Evolutionary conservation across 2,113 vertebrate species (phyloP), one percentile per base, ranked within the genome.

Genomic region (Alexandromys fortis): DNA sequence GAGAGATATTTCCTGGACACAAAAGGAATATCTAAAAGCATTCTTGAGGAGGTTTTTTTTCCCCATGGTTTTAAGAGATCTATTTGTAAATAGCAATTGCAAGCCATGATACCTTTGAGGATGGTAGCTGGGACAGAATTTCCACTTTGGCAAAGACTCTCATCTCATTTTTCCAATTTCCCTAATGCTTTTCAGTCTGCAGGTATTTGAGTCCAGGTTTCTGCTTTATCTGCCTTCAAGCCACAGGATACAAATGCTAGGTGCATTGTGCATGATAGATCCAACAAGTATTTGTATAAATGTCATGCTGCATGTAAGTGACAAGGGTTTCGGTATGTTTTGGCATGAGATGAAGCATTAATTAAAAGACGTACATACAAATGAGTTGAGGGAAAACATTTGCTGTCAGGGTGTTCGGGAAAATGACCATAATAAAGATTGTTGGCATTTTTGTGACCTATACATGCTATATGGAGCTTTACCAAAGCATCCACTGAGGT

Each of bases 381-480:
- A 97, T 96, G 95, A 96, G 92, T 92, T 96, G 61, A 96, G 93
- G 93, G 81, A 94, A 97, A 98, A 97, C 47, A 97, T 92, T 97
- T 86, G 78, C 76, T 92, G 90, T 95, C 55, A 96, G 92, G 11
- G 93, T 47, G 82, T 90, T 95, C 93, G 78, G 88, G 17, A 91
- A 91, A 95, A 90, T 96, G 82, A 89, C 92, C 81, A 91, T 94
- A 96, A 96, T 95, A 93, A 96, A 93, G 94, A 93, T 81, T 90
- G 93, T 55, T 97, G 88, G 58, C 86, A 97, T 97, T 96, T 97
- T 98, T 95, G 96, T 98, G 96, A 95, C 96, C 93, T 96, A 96
- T 85, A 55, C 89, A 67, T 96, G 93, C 90, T 86, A 90, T 96
- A 92, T 91, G 78, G 91, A 95, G 65, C 79, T 94, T 61, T 89